Percentiles rank a stretch among this genome's conserved stretches.
These are phyloP conservation scores for Boleophthalmus pectinirostris DNA, from an alignment of 2,113 vertebrate genomes.

Conservation along the genomic window DNA sequence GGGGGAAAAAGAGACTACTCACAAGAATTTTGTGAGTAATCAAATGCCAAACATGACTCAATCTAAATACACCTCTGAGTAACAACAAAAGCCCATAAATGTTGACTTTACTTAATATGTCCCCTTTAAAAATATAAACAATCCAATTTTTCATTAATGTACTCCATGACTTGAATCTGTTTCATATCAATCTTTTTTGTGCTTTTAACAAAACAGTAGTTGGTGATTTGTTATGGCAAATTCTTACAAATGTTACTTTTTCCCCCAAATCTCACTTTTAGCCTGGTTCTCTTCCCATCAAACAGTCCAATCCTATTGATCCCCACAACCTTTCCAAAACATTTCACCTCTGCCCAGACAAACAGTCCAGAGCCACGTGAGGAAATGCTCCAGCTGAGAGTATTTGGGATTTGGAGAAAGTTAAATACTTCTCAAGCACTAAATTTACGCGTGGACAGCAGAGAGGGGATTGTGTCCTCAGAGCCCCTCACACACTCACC, in stretches of 20 bases:
- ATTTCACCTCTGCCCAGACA: slow-evolving; percentile 33
- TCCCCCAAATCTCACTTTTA: slow-evolving; percentile 55
- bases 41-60: too few relatives aligned
- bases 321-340: slow-evolving; percentile 18
- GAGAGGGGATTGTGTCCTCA: slow-evolving; percentile 75
- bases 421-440: slow-evolving; percentile 81
- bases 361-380: slow-evolving; percentile 58
- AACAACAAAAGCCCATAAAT: too few relatives aligned
- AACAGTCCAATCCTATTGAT: slow-evolving; percentile 70
- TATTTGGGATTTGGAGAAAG: slow-evolving; percentile 78
- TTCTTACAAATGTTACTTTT: slow-evolving; percentile 65
- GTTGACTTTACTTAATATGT: too few relatives aligned
- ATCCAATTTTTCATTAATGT: too few relatives aligned
- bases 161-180: slow-evolving; percentile 30
- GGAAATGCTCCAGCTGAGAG: slow-evolving; percentile 72
- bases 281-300: slow-evolving; percentile 72
- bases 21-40: too few relatives aligned
- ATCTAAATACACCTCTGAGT: too few relatives aligned
- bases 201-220: slow-evolving; percentile 54
- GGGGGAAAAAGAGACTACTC: too few relatives aligned
- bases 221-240: slow-evolving; percentile 75
- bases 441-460: slow-evolving; percentile 80
- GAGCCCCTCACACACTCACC: slow-evolving; percentile 59
- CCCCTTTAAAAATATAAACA: too few relatives aligned
- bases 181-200: slow-evolving; percentile 54